Percentiles rank a stretch among this genome's conserved stretches.
These are phyloP conservation scores for Actenoides hombroni DNA, from an alignment of 2,113 vertebrate species.

Conservation along the genomic window DNA sequence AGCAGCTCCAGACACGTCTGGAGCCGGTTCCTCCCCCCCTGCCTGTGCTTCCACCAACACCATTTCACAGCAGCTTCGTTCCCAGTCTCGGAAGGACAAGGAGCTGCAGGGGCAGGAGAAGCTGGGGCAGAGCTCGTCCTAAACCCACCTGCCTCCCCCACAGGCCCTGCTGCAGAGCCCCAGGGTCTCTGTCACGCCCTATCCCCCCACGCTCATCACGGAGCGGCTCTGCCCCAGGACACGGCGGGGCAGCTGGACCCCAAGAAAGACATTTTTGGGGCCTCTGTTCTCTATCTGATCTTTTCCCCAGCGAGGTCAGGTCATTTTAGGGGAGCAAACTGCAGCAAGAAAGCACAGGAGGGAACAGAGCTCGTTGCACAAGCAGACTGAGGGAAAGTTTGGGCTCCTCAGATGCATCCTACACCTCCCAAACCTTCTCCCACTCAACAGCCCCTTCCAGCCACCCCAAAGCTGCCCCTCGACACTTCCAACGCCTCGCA, in stretches of 20 bases:
- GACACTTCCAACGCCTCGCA: neutral
- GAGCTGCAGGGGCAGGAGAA: neutral
- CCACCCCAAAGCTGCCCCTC: neutral
- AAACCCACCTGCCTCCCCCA: too few relatives aligned
- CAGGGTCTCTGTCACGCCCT: neutral
- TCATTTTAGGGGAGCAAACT: neutral
- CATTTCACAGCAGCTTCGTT: neutral
- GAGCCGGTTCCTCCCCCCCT: neutral
- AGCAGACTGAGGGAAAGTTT: too few relatives aligned
- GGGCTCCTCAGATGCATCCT: neutral
- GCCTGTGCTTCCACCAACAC: neutral
- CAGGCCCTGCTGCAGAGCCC: neutral
- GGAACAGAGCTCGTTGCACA: neutral
- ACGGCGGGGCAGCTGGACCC: neutral
- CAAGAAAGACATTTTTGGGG: neutral
- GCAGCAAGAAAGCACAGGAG: accelerated
- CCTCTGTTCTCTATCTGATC: neutral
- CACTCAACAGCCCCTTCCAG: neutral
- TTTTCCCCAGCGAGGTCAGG: neutral
- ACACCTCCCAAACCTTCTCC: too few relatives aligned
- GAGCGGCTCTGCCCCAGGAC: neutral
- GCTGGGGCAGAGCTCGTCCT: neutral
- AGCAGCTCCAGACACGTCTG: neutral
- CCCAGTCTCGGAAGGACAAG: accelerated
- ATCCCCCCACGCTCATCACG: neutral